Evolutionary conservation across 2,797 vertebrate genomes (phyloP).

Genomic region (Enteromius trimaculatus): DNA sequence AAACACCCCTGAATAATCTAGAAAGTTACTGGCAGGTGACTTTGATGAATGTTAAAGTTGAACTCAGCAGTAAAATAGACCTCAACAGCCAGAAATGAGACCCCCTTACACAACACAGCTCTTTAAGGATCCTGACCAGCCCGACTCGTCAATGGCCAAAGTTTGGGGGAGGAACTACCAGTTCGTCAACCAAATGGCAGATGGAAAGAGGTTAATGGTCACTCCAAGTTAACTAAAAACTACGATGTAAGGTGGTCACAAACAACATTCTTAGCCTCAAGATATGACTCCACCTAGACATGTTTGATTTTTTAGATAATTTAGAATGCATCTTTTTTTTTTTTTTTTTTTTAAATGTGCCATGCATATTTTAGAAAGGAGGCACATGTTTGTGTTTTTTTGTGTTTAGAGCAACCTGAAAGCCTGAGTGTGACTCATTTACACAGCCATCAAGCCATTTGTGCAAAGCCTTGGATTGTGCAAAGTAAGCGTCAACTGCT

Average conservation of each 20-base stretch:
- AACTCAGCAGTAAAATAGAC: neutral
- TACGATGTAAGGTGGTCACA: neutral
- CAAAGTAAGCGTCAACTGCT: neutral
- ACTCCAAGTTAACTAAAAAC: neutral
- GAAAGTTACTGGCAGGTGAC: neutral
- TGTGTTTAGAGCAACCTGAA: neutral
- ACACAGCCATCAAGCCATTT: neutral
- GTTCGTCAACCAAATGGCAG: neutral
- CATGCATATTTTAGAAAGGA: neutral
- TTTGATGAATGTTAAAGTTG: neutral
- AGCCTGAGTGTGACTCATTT: neutral
- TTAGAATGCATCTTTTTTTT: neutral
- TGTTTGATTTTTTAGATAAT: neutral
- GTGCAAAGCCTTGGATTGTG: no score
- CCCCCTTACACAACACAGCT: neutral
- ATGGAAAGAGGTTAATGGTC: neutral
- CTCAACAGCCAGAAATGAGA: neutral
- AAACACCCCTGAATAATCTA: neutral
- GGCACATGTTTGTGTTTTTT: neutral
- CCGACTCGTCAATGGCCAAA: neutral
- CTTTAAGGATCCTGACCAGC: neutral
- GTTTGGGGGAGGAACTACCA: neutral
- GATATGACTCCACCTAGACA: neutral
- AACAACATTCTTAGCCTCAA: neutral
- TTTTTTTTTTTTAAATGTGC: neutral